Conservation (phyloP, 2,888 invertebrate genomes). For the Diabrotica balteata region DNA sequence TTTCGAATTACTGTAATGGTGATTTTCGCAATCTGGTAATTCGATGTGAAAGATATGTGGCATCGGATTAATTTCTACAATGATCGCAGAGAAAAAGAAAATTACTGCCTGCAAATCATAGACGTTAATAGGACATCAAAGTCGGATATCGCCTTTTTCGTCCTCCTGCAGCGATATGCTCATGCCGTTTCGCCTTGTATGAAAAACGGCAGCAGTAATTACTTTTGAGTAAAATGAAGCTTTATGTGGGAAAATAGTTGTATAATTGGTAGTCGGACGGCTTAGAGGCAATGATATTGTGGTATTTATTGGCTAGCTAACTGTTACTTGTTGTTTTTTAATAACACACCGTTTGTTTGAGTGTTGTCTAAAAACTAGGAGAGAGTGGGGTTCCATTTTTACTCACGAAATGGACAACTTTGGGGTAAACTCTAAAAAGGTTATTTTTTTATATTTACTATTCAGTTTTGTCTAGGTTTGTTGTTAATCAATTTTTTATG, state of each 20-base stretch:
- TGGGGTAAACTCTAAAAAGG: no score
- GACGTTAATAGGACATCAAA: slow-evolving; percentile 32
- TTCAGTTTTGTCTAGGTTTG: no score
- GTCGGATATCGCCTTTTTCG: slow-evolving; percentile 25
- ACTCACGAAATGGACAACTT: no score
- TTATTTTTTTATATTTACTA: no score
- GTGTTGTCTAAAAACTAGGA: no score
- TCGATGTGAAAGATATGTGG: slow-evolving; percentile 30
- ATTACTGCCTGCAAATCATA: slow-evolving; percentile 30
- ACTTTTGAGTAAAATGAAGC: slow-evolving; percentile 32
- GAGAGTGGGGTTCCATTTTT: no score
- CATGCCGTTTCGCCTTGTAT: slow-evolving; percentile 25
- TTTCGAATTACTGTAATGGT: slow-evolving; percentile 17
- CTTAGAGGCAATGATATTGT: slow-evolving; percentile 1
- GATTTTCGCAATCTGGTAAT: slow-evolving; percentile 25
- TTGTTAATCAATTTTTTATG: no score
- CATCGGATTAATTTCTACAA: slow-evolving; percentile 28
- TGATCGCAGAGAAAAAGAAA: slow-evolving; percentile 25
- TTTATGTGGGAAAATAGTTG: slow-evolving; percentile 28
- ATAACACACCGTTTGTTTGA: no score
- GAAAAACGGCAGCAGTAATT: slow-evolving; percentile 25
- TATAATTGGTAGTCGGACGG: slow-evolving; percentile 17
- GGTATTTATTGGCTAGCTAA: no score
- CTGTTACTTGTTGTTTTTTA: no score
- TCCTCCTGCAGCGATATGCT: slow-evolving; percentile 16